phyloP scores from a whole-genome alignment of 2,888 invertebrate species.

The Lepetodrilus schrolli region DNA sequence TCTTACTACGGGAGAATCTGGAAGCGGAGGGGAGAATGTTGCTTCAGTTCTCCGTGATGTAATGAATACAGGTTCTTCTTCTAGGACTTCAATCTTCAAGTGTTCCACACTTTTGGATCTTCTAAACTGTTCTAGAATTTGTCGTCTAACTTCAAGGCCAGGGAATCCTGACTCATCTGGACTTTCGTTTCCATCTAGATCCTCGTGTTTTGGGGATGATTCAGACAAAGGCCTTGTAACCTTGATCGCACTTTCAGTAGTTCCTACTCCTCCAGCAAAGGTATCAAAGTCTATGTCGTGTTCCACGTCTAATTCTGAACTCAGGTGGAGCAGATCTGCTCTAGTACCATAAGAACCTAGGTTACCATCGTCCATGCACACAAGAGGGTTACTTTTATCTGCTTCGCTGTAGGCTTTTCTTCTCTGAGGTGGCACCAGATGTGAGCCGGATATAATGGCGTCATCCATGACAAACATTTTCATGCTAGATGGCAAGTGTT shows the following conservation, averaged over 20 bases:
- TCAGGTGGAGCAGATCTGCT: not conserved
- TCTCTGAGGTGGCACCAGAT: not conserved
- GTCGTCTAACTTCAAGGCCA: not conserved
- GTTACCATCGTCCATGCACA: not conserved
- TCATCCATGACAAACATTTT: not conserved
- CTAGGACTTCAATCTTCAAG: not conserved
- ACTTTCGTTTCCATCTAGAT: conserved; percentile 7
- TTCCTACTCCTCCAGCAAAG: not conserved
- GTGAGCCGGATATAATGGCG: conserved; percentile 26
- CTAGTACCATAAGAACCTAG: conserved; percentile 9
- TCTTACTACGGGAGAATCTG: not conserved
- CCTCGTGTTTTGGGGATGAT: conserved; percentile 20
- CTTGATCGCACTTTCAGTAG: not conserved
- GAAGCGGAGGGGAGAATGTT: not conserved
- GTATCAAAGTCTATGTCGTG: not conserved
- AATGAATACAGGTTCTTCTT: not conserved
- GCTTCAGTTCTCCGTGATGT: not conserved
- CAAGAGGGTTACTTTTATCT: conserved; percentile 22
- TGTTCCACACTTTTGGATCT: conserved; percentile 14
- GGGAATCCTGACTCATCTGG: conserved; percentile 16
- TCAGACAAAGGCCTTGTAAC: not conserved
- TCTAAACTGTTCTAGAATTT: not conserved
- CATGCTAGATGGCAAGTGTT: not conserved
- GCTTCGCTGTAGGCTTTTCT: not conserved
- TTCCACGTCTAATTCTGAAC: not conserved